These are phyloP conservation scores for Leptogaster cylindrica DNA, from an alignment of 2,888 invertebrate species.

Conservation along the genomic window DNA sequence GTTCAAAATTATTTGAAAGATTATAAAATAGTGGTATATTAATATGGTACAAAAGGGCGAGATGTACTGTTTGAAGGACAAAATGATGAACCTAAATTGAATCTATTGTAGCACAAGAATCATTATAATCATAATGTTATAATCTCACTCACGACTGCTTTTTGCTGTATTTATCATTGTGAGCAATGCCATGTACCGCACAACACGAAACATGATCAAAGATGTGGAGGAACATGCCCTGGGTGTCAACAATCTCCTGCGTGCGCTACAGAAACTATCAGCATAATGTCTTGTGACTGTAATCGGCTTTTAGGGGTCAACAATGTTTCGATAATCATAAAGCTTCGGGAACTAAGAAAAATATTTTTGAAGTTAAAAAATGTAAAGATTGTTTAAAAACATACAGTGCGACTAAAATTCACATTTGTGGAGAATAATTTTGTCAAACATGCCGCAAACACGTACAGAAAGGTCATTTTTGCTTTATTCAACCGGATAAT, in stretches of 20 bases:
- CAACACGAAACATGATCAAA: conserved; percentile 14
- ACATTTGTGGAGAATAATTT: conserved; percentile 26
- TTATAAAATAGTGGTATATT: conserved; percentile 19
- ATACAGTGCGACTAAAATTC: not conserved
- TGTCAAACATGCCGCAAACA: conserved; percentile 16
- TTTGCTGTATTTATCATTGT: conserved; percentile 22
- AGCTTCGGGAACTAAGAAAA: conserved; percentile 1
- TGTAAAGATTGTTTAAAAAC: conserved; percentile 6
- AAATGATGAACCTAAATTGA: conserved; percentile 3
- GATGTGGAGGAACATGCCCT: conserved; percentile 17
- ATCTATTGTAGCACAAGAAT: conserved; percentile 10
- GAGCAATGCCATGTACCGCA: not conserved
- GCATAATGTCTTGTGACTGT: not conserved
- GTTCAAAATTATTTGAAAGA: conserved; percentile 4
- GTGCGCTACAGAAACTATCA: not conserved
- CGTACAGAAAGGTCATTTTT: conserved; percentile 8
- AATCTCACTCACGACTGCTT: not conserved
- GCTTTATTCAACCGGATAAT: conserved; percentile 18
- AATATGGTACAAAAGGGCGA: conserved; percentile 7
- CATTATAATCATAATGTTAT: conserved; percentile 31
- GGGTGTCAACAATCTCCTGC: conserved; percentile 18
- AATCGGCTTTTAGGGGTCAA: not conserved
- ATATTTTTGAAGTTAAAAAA: not conserved
- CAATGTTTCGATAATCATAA: conserved; percentile 8
- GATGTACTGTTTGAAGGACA: conserved; percentile 13